Evolutionary conservation across 2,797 vertebrate genomes (phyloP).

Genomic region (Poeciliopsis paucimaculata): DNA sequence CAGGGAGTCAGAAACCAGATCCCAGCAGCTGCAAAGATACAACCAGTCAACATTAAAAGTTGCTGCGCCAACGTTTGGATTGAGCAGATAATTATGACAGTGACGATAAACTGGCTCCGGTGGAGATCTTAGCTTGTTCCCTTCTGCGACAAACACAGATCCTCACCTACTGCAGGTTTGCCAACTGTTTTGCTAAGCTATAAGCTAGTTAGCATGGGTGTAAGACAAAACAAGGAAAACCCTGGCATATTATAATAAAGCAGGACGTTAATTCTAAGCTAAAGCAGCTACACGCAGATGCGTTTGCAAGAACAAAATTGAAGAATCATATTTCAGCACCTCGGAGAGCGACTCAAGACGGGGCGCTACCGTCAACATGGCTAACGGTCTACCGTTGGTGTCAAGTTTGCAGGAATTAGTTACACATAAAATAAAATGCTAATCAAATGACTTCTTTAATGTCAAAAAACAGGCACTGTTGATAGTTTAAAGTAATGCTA

Average conservation of each 20-base stretch:
- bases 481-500: fast-evolving
- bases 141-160: conserved; percentile 44
- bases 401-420: conserved; percentile 18
- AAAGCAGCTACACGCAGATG: background rate
- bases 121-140: background rate
- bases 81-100: background rate
- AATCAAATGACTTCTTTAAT: fast-evolving
- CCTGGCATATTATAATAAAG: background rate
- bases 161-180: conserved; percentile 14
- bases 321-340: conserved; percentile 63
- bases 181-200: conserved; percentile 48
- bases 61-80: conserved; percentile 33
- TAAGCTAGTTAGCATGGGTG: conserved; percentile 43
- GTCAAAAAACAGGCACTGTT: fast-evolving
- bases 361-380: conserved; percentile 39
- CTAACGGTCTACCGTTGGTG: conserved; percentile 37
- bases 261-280: fast-evolving
- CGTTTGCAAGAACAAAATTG: background rate
- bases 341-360: conserved; percentile 69
- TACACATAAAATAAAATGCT: background rate
- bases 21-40: conserved; percentile 37
- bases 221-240: background rate
- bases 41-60: conserved; percentile 30
- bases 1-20: conserved; percentile 42
- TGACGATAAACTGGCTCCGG: background rate